Base-by-base conservation (phyloP, 2,888 invertebrate genomes). In the Linnaemya vulpina region DNA sequence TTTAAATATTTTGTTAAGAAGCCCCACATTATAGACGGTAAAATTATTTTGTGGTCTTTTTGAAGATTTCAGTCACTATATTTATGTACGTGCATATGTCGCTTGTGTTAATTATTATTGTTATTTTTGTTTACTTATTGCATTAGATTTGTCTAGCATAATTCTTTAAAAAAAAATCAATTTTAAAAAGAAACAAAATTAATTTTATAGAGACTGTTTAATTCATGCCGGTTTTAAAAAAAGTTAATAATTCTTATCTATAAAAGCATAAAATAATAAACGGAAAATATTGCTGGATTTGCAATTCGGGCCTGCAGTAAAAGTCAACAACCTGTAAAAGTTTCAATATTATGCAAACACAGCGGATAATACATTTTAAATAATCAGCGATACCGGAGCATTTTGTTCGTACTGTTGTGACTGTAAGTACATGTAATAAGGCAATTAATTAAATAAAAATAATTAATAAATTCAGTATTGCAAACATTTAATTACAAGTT, bases 331-430 rank as follows among this genome's bases (percentile, higher is more conserved):
- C 73, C 80, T 8, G 9, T 25, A 20, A 62, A 20, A 53, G 22
- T 9, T 25, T 49, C 0, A 25, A 11, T 25, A 49, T 65, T 53
- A 53, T 65, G 79, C 58, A 38, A 30, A 80, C 17, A 67, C 49
- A 65, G 51, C 73, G 73, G 49, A 58, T 73, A 80, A 49, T 67
- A 46, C 30, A 73, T 80, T 74, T 17, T 3, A 65, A 65, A 20
- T 74, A 80, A 80, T 74, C 79, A 73, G 73, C 63, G 38, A 79
- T 53, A 71, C 46, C 38, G 35, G 43, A 55, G 10, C 55, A 55
- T 17, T 15, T 53, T 38, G 53, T 68, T 5, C 5, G 38, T 74
- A 51, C 38, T 49, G 25, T 49, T 49, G 55, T 15, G 15, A 1
- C 67, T 40, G 65, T 74, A 51, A 22, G 62, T 74, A 49, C n/a